Evolutionary conservation across 2,888 invertebrate genomes (phyloP).

Genomic region (Polydrusus tereticollis): DNA sequence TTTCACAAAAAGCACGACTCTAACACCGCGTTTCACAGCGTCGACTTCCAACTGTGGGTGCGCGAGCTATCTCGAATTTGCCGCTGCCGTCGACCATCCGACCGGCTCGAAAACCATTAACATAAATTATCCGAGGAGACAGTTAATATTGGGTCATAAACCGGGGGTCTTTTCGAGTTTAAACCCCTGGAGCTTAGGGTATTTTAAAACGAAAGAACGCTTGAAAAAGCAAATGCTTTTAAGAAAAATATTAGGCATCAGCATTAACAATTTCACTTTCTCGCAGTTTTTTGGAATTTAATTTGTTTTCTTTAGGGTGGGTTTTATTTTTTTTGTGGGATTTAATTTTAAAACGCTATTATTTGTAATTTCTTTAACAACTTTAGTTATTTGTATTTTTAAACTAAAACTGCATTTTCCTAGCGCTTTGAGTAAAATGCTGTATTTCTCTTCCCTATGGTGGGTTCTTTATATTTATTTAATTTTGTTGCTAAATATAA

Average conservation of each 20-base stretch:
- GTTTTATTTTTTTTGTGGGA: background rate
- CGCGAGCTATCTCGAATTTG: slow-evolving; percentile 57
- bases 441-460: no score
- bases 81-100: slow-evolving; percentile 29
- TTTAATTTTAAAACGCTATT: background rate
- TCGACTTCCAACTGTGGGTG: slow-evolving; percentile 52
- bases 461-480: no score
- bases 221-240: slow-evolving; percentile 17
- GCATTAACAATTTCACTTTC: background rate
- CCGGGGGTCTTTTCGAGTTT: slow-evolving; percentile 40
- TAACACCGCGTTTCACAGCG: slow-evolving; percentile 64
- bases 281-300: background rate
- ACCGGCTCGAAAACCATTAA: slow-evolving; percentile 65
- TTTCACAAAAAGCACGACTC: slow-evolving; percentile 25
- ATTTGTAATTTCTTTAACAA: background rate
- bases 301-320: background rate
- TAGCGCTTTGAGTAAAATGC: no score
- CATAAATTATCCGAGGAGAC: slow-evolving; percentile 74
- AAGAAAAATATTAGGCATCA: slow-evolving; percentile 4
- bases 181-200: slow-evolving; percentile 36
- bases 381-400: no score
- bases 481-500: no score
- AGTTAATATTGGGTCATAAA: slow-evolving; percentile 71
- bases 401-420: no score
- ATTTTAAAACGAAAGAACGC: slow-evolving; percentile 18